Percentiles rank a stretch among this genome's conserved stretches.
Evolutionary conservation across 1,140 invertebrate species (phyloP).

Genomic region (Pseudobourletiella spinata): DNA sequence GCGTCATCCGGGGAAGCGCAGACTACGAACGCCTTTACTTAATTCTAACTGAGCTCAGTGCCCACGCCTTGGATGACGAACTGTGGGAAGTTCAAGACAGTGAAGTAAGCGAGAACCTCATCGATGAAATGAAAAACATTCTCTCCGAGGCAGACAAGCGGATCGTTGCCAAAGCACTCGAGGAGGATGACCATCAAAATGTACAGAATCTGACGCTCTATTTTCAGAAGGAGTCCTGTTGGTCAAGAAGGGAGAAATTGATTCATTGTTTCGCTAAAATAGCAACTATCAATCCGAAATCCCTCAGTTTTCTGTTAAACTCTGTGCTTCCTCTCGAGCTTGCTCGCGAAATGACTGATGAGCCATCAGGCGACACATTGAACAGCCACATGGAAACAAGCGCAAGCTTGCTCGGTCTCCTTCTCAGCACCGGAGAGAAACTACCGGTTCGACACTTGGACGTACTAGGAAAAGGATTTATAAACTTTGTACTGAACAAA

Average conservation of each 20-base stretch:
- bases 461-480: slow-evolving; percentile 68
- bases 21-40: neutral
- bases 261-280: slow-evolving; percentile 76
- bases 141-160: neutral
- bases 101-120: neutral
- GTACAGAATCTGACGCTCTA: slow-evolving; percentile 71
- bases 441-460: slow-evolving; percentile 65
- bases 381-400: slow-evolving; percentile 53
- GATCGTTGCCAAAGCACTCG: slow-evolving; percentile 41
- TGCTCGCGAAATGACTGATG: slow-evolving; percentile 48
- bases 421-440: slow-evolving; percentile 75
- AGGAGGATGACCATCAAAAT: slow-evolving; percentile 62
- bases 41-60: neutral
- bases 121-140: neutral
- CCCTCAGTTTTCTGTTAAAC: slow-evolving; percentile 68
- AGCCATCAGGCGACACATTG: neutral
- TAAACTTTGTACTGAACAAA: slow-evolving; percentile 64
- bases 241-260: slow-evolving; percentile 67
- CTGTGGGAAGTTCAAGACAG: neutral
- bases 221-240: slow-evolving; percentile 85
- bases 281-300: slow-evolving; percentile 68
- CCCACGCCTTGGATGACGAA: neutral
- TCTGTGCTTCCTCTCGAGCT: slow-evolving; percentile 81
- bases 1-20: neutral
- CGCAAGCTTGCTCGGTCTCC: slow-evolving; percentile 68